These are phyloP conservation scores for Melopsittacus undulatus DNA, from an alignment of 2,797 vertebrate genomes.

Conservation along the genomic window DNA sequence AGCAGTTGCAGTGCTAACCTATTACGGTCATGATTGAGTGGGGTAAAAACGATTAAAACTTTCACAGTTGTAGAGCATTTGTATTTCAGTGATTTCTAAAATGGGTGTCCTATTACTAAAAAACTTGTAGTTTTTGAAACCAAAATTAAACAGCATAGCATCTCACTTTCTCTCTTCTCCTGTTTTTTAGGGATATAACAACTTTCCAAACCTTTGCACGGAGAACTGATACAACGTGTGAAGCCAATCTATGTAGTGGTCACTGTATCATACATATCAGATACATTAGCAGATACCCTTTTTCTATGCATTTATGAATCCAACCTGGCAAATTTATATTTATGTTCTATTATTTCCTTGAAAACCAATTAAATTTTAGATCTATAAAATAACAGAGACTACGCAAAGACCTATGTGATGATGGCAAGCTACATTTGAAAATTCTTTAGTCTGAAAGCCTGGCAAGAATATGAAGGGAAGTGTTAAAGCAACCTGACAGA, in stretches of 20 bases:
- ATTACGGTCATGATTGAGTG: neutral
- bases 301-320: neutral
- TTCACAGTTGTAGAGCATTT: neutral
- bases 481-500: constrained; percentile 72
- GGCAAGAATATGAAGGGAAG: constrained; percentile 51
- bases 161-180: neutral
- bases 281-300: neutral
- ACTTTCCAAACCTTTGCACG: neutral
- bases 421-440: constrained; percentile 45
- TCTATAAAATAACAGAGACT: neutral
- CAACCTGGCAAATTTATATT: neutral
- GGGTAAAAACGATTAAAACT: neutral
- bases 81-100: neutral
- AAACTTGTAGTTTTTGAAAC: neutral
- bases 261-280: neutral
- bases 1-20: neutral
- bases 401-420: neutral
- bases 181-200: neutral
- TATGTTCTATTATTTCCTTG: neutral
- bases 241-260: neutral
- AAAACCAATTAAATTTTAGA: neutral
- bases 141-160: neutral
- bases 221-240: neutral
- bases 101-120: neutral
- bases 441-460: constrained; percentile 44